Base-by-base conservation (phyloP, 2,113 vertebrate genomes). In the Apodemus sylvaticus region DNA sequence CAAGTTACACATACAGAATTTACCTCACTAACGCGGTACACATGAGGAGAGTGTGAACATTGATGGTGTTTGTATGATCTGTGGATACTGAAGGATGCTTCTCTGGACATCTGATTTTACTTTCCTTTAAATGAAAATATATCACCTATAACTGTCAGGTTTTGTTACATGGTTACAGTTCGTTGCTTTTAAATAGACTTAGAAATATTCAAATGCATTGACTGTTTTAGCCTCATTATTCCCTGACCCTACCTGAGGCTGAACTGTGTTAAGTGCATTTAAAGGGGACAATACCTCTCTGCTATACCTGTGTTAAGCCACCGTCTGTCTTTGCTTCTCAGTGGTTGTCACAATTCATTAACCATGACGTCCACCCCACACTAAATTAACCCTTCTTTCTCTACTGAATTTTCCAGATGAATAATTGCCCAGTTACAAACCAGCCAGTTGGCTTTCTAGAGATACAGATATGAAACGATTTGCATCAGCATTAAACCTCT, bases 191-290 rank as follows among this genome's bases (percentile, higher is more conserved):
- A 70, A 58, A 95, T 70, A 96, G 74, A 88, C 53, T 95, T 94
- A 97, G 89, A 89, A 94, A 60, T 64, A 91, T 73, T 71, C 79
- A 94, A 55, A 90, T 11, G 64, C 66, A 86, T 89, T 86, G 60
- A 60, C 60, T 96, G 62, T 93, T 97, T 97, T 85, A 45, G 68
- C 88, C 82, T 97, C 90, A 93, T 96, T 97, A 97, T 96, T 95
- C 96, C 78, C 79, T 97, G 87, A 68, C 88, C 93, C 60, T 31
- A 91, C 86, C 10, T 3, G 20, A 97, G 95, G 70, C 90, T 94
- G 58, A 96, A 92, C 55, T 89, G 66, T 92, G 66, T 86, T 97
- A 97, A 94, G 68, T 94, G 55, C 29, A 71, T 89, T 92, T 96
- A 92, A 97, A 94, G 66, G 31, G 13, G 29, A 86, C 90, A 94